phyloP scores from a whole-genome alignment of 1,140 invertebrate genomes.

The Ladona fulva region DNA sequence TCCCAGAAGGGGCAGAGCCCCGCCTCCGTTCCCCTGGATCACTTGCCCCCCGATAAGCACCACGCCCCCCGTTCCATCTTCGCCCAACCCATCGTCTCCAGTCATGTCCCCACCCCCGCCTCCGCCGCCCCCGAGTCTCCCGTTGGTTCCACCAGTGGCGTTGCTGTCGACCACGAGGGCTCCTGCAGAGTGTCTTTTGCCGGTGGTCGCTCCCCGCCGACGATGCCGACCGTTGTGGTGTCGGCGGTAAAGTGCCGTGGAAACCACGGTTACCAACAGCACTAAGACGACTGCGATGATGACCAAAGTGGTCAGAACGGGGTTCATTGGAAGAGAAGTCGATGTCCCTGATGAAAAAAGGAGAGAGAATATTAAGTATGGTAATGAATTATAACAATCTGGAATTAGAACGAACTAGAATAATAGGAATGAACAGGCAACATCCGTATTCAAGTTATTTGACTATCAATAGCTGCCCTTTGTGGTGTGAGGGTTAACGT shows the following conservation, averaged over 20 bases:
- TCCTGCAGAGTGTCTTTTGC: conserved; percentile 49
- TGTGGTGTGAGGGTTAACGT: too few species aligned
- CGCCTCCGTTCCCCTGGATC: background rate
- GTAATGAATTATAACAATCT: too few species aligned
- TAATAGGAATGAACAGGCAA: too few species aligned
- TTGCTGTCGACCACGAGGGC: conserved; percentile 33
- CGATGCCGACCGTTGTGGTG: conserved; percentile 39
- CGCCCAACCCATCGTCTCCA: conserved; percentile 23
- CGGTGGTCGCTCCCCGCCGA: conserved; percentile 46
- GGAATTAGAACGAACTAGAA: too few species aligned
- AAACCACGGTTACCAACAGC: conserved; percentile 57
- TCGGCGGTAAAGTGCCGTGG: conserved; percentile 56
- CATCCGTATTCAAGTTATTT: too few species aligned
- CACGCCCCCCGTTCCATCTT: conserved; percentile 16
- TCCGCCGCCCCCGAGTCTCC: conserved; percentile 11
- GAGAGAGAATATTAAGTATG: too few species aligned
- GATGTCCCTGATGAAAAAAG: conserved; percentile 35
- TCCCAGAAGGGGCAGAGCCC: background rate
- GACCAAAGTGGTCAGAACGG: conserved; percentile 58
- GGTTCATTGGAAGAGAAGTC: conserved; percentile 51
- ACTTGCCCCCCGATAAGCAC: conserved; percentile 16
- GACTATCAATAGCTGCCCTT: too few species aligned
- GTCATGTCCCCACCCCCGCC: conserved; percentile 34
- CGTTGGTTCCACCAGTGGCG: background rate
- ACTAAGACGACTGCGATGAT: conserved; percentile 58